Evolutionary conservation across 2,113 vertebrate species (phyloP).

Genomic region (Microcebus griseorufus): DNA sequence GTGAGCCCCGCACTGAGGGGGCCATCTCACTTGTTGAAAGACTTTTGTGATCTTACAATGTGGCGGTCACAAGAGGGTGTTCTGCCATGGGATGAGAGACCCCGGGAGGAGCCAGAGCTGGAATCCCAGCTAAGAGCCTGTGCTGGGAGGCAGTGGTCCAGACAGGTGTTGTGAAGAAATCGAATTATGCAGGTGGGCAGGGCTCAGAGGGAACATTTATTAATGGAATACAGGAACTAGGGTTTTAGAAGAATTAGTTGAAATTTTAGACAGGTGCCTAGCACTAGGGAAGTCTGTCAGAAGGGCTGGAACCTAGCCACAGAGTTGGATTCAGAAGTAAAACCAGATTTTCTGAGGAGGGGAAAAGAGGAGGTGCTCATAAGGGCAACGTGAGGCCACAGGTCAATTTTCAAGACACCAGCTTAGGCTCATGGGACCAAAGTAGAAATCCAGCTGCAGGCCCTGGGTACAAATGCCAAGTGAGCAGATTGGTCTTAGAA

Average conservation of each 20-base stretch:
- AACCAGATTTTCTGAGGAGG: not conserved
- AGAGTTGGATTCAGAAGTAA: not conserved
- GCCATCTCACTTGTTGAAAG: not conserved
- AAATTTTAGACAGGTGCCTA: not conserved
- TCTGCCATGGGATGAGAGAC: not conserved
- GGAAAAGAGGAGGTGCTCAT: not conserved
- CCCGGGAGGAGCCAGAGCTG: not conserved
- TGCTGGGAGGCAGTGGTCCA: not conserved
- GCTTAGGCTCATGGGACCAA: not conserved
- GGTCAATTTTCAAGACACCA: not conserved
- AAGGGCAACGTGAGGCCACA: not conserved
- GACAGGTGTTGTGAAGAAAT: not conserved
- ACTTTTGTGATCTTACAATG: not conserved
- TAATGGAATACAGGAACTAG: not conserved
- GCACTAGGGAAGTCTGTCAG: not conserved
- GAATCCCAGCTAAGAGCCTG: not conserved
- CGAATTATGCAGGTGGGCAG: not conserved
- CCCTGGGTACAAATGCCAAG: not conserved
- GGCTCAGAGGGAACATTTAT: not conserved
- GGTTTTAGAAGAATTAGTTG: not conserved
- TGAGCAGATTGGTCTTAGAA: not conserved
- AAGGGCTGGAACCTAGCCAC: not conserved
- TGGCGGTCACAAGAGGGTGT: not conserved
- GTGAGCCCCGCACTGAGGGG: not conserved
- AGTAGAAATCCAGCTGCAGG: not conserved